Evolutionary conservation across 2,888 invertebrate genomes (phyloP), one percentile per base, ranked within the genome.

Genomic region (Scaeva pyrastri): DNA sequence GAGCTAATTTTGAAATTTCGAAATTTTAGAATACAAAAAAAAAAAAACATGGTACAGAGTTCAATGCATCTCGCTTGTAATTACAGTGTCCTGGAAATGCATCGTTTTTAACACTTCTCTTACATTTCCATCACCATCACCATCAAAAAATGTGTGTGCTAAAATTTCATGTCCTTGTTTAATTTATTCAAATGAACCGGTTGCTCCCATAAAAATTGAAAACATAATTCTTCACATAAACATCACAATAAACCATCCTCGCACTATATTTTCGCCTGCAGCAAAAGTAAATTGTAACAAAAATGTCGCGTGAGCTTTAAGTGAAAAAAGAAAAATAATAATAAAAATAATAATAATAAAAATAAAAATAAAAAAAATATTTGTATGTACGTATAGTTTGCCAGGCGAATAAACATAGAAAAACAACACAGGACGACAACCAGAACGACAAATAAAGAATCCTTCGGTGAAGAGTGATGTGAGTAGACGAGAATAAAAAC

Each of bases 301-400:
- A 36, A 84, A 81, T 80, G 58, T 86, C 81, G 77, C 73, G 86
- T 74, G 73, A 86, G 86, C 85, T 77, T 81, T 73, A 86, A 86
- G 70, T 56, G 73, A 81, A 68, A n/a, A n/a, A 31, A 31, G 5
- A 31, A 31, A 31, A 31, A 31, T 31, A 31, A 31, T n/a, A 31
- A 31, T 7, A 45, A 66, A 43, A 43, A 41, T n/a, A n/a, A 43
- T n/a, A 21, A 52, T 14, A 62, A 62, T 26, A 48, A 66, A 11
- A 55, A 58, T 16, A 58, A 36, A 36, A 56, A 45, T n/a, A 10
- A 64, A n/a, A 45, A 14, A 31, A 48, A 11, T 2, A 36, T 31
- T 8, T n/a, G n/a, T n/a, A n/a, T n/a, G n/a, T n/a, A n/a, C n/a
- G n/a, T n/a, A 31, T 43, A 68, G 50, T 52, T 68, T 81, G 64